Evolutionary conservation across 2,888 invertebrate genomes (phyloP).

Genomic region (Perizoma flavofasciatum): DNA sequence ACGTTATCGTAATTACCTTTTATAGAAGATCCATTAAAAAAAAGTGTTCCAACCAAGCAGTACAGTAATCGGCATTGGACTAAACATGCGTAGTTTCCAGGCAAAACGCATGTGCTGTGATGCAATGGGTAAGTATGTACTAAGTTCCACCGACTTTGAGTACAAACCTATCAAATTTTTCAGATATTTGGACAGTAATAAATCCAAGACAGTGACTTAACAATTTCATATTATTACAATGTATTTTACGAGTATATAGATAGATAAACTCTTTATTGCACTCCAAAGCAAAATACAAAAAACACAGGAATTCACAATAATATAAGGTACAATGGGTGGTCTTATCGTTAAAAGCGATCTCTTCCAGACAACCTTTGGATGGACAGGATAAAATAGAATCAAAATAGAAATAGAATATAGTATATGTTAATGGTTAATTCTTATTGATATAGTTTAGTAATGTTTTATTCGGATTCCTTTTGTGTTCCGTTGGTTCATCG

Average conservation of each 20-base stretch:
- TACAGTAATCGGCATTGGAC: constrained; percentile 41
- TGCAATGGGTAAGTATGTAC: constrained; percentile 42
- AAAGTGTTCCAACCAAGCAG: constrained; percentile 61
- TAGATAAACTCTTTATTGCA: no score
- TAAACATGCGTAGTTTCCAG: constrained; percentile 54
- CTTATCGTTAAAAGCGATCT: no score
- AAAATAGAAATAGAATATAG: no score
- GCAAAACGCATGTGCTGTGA: constrained; percentile 50
- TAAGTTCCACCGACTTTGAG: background rate
- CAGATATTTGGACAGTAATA: constrained; percentile 32
- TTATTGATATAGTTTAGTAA: background rate
- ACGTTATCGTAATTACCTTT: constrained; percentile 49
- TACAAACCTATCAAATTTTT: constrained; percentile 41
- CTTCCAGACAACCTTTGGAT: no score
- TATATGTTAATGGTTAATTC: no score
- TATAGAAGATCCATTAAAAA: constrained; percentile 53
- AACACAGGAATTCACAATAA: no score
- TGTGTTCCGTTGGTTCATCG: constrained; percentile 39
- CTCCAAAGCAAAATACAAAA: no score
- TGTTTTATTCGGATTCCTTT: constrained; percentile 47
- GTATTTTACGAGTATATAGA: no score
- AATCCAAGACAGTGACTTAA: constrained; percentile 20
- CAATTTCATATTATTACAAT: no score
- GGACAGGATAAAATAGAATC: no score
- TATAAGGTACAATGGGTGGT: no score